Base-by-base conservation (phyloP, 2,113 vertebrate species). In the Copsychus sechellarum region DNA sequence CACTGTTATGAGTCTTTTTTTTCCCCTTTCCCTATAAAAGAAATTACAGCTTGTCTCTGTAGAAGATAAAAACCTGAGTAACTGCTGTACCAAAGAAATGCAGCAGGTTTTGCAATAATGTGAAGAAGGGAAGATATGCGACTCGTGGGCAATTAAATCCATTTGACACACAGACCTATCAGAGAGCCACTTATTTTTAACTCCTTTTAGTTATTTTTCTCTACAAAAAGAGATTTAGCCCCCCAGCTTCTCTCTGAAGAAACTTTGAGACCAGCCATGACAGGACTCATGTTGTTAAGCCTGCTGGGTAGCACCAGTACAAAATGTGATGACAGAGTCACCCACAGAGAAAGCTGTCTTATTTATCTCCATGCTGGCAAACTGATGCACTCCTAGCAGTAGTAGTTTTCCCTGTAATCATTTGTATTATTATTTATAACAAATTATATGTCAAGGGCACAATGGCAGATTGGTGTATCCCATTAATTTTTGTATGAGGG, bases 371-470 rank as follows among this genome's bases (percentile, higher is more conserved):
- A 51, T 90, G 79, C 51, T 77, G 42, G 83, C 74, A 96, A 96
- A 95, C 88, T 74, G 94, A 96, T 95, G 87, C n/a, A 87, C 73
- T 97, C 89, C 77, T 93, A 96, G 74, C 70, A 74, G 67, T 92
- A 90, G 77, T 78, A 74, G 88, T 36, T 77, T 88, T 92, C 58
- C 28, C 67, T 71, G 43, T 93, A 95, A 97, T 97, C 34, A 95
- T 97, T 96, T 97, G 91, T 96, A 96, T 93, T 96, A 95, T 97
- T 97, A 97, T 97, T 96, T 96, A 71, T 91, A 94, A 95, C 90
- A 97, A 96, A 97, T 97, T 95, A 64, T 47, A 23, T 77, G 86
- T 94, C 94, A 97, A 97, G 88, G 94, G 67, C 81, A 91, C 81
- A 90, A 94, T 92, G 86, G 71, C 76, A 95, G 60, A 89, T 45